phyloP scores from a whole-genome alignment of 1,140 invertebrate species.

The Limonius californicus region DNA sequence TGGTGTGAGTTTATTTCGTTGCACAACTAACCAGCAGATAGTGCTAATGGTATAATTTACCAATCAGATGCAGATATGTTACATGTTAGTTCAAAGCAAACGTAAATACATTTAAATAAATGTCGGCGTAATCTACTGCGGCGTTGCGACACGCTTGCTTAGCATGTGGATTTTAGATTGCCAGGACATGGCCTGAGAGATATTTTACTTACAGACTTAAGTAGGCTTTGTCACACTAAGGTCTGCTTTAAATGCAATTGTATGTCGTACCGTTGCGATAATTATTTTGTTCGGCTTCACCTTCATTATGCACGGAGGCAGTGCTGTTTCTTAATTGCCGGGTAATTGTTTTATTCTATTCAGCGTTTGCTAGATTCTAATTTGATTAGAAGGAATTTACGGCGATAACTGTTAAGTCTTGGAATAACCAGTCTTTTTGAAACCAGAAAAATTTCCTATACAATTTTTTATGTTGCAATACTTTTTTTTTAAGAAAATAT shows the following conservation, averaged over 20 bases:
- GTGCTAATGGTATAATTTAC: slow-evolving; percentile 25
- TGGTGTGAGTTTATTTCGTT: not conserved
- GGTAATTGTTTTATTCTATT: not conserved
- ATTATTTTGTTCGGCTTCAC: not conserved
- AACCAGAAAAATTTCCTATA: too few species aligned
- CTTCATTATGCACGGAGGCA: not conserved
- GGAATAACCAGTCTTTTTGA: too few species aligned
- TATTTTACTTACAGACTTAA: not conserved
- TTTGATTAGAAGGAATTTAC: too few species aligned
- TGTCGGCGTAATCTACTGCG: slow-evolving; percentile 22
- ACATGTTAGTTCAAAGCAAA: slow-evolving; percentile 24
- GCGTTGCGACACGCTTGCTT: slow-evolving; percentile 23
- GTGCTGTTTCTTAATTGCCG: not conserved
- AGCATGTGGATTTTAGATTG: slow-evolving; percentile 16
- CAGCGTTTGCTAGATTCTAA: too few species aligned
- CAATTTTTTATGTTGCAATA: too few species aligned
- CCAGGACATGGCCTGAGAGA: not conserved
- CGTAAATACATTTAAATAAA: slow-evolving; percentile 23
- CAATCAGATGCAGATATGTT: slow-evolving; percentile 27
- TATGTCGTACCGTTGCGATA: too few species aligned
- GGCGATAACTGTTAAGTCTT: too few species aligned
- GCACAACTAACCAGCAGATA: not conserved
- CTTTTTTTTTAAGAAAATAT: too few species aligned
- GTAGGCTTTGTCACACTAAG: not conserved
- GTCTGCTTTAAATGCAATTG: not conserved